Percentiles rank a stretch among this genome's conserved stretches.
Conservation (phyloP, 2,113 vertebrate genomes). For the Gasterosteus nipponicus region DNA sequence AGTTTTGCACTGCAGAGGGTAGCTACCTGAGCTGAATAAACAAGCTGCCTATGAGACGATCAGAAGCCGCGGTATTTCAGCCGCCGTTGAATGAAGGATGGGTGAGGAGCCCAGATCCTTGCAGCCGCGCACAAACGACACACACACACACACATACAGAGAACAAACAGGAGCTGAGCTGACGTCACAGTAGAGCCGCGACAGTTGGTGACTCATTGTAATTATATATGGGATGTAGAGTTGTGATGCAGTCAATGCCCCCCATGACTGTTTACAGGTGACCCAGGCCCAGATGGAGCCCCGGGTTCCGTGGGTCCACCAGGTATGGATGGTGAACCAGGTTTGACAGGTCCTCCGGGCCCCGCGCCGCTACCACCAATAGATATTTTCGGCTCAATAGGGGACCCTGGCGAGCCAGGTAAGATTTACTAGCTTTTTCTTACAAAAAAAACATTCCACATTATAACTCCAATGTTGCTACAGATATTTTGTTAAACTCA, state of each 20-base stretch:
- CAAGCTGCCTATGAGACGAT: no score
- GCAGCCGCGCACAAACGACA: no score
- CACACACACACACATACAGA: no score
- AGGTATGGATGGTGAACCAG: slow-evolving; percentile 64
- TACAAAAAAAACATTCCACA: background rate
- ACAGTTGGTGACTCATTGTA: background rate
- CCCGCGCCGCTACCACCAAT: rapidly evolving
- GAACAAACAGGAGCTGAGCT: no score
- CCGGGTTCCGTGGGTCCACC: slow-evolving; percentile 54
- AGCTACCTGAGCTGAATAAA: no score
- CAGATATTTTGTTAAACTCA: background rate
- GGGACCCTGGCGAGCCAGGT: slow-evolving; percentile 61
- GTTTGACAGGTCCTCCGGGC: slow-evolving; percentile 49
- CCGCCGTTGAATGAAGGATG: no score
- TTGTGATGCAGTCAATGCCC: background rate
- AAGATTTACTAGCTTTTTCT: background rate
- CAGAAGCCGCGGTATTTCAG: no score
- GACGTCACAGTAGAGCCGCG: no score
- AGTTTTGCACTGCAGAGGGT: no score
- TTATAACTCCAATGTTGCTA: background rate
- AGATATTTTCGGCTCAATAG: background rate
- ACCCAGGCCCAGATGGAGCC: slow-evolving; percentile 53
- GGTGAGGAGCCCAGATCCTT: no score
- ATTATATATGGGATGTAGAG: background rate
- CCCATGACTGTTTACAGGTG: slow-evolving; percentile 51